Conservation (phyloP, 1,140 invertebrate species). For the Manduca sexta region DNA sequence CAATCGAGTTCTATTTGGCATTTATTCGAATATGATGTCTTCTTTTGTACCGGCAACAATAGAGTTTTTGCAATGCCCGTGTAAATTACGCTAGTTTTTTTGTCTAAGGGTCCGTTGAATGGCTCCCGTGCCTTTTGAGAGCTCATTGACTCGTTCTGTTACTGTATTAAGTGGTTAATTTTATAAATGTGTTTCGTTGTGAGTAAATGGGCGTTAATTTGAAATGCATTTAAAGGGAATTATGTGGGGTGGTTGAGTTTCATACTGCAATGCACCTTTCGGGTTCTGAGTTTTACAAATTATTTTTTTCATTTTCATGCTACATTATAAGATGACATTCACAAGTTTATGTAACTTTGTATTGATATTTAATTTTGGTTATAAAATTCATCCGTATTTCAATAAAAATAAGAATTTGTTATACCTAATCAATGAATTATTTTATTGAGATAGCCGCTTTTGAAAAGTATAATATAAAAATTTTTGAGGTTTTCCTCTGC, state of each 20-base stretch:
- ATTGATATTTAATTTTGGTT: too few species aligned
- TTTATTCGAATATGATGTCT: constrained; percentile 58
- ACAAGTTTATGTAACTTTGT: too few species aligned
- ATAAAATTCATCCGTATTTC: too few species aligned
- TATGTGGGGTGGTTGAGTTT: constrained; percentile 2
- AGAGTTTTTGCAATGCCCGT: constrained; percentile 56
- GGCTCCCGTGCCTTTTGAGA: constrained; percentile 47
- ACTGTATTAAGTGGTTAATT: constrained; percentile 53
- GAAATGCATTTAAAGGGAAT: constrained; percentile 19
- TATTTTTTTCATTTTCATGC: not conserved
- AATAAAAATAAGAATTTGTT: too few species aligned
- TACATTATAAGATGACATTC: too few species aligned
- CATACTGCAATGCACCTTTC: not conserved
- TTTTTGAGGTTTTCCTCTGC: too few species aligned
- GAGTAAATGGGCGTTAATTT: constrained; percentile 25
- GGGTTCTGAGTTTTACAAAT: not conserved
- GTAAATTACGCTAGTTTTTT: constrained; percentile 55
- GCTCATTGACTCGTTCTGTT: constrained; percentile 50
- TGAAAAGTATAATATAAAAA: too few species aligned
- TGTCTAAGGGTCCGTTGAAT: constrained; percentile 39
- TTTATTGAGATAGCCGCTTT: too few species aligned
- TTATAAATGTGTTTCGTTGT: constrained; percentile 27
- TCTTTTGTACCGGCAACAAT: constrained; percentile 66
- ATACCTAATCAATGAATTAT: too few species aligned
- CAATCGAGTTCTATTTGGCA: constrained; percentile 51